These are phyloP conservation scores for Cavia porcellus DNA, from an alignment of 2,113 vertebrate species.

Conservation along the genomic window DNA sequence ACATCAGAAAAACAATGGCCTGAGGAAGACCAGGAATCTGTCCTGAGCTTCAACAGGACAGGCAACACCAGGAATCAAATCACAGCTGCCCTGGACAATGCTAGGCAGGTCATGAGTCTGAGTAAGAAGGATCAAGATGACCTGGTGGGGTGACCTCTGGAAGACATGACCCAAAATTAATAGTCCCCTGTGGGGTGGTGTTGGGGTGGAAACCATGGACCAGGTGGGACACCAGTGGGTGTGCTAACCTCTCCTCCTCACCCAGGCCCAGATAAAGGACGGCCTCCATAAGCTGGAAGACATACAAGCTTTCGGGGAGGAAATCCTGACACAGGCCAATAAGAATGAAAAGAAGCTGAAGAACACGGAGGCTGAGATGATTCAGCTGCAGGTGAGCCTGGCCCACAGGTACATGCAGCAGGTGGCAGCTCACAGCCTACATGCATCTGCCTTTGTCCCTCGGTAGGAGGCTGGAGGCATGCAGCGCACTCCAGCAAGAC, in stretches of 20 bases:
- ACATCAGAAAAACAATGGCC: no score
- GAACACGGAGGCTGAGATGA: slow-evolving; percentile 97
- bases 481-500: no score
- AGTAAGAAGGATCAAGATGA: no score
- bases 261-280: slow-evolving; percentile 98
- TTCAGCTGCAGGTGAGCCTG: slow-evolving; percentile 93
- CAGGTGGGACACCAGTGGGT: fast-evolving
- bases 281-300: slow-evolving; percentile 96
- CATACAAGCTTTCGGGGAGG: slow-evolving; percentile 95
- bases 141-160: no score
- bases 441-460: fast-evolving
- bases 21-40: no score
- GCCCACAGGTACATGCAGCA: not conserved
- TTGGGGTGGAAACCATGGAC: fast-evolving
- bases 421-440: not conserved
- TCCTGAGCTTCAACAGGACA: no score
- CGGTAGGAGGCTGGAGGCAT: not conserved
- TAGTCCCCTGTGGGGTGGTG: no score
- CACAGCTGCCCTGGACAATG: no score
- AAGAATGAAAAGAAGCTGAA: slow-evolving; percentile 99
- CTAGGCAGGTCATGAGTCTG: no score
- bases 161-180: no score
- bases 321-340: slow-evolving; percentile 96
- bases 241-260: not conserved
- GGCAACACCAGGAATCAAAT: no score